Evolutionary conservation across 2,888 invertebrate species (phyloP), one percentile per base, ranked within the genome.

Genomic region (Leptopilina syphax): DNA sequence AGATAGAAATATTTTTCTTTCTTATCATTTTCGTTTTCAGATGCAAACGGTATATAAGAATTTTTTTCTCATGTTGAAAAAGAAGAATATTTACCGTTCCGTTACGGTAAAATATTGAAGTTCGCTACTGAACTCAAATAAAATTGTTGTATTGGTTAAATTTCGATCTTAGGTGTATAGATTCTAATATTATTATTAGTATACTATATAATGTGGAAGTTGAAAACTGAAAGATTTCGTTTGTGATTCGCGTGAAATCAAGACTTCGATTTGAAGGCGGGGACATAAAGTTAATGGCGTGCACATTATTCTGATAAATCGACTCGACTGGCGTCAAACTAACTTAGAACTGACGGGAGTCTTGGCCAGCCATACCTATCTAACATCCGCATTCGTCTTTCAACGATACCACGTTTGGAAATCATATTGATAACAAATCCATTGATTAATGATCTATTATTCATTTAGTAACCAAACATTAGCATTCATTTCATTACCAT

Each of bases 261-360:
- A 90, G 90, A 90, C 87, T 88, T 88, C 84, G 88, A 87, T 88
- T 88, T 87, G 86, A 86, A 89, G 88, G 88, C 85, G 88, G 88
- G 89, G 89, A 88, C 87, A 89, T 87, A 84, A 86, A 84, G 90
- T 89, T 91, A 91, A 91, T 91, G 91, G 89, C 87, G 91, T 88
- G 91, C 90, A 87, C 87, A 87, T 91, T 91, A 91, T 91, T 91
- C 90, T 90, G 91, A 91, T 91, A 91, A 91, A 91, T 91, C 89
- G 89, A 81, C 83, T 85, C 83, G 85, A 84, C 87, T 84, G 87
- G 86, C 90, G 90, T 91, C 91, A 91, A 91, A 91, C 85, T 89
- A 89, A 89, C 89, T 88, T 83, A 83, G 83, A 84, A 86, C 85
- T 89, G 88, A 87, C 87, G 85, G 85, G 85, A 88, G 86, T 85